Conservation (phyloP, 2,888 invertebrate species). For the Spilarctia lutea region DNA sequence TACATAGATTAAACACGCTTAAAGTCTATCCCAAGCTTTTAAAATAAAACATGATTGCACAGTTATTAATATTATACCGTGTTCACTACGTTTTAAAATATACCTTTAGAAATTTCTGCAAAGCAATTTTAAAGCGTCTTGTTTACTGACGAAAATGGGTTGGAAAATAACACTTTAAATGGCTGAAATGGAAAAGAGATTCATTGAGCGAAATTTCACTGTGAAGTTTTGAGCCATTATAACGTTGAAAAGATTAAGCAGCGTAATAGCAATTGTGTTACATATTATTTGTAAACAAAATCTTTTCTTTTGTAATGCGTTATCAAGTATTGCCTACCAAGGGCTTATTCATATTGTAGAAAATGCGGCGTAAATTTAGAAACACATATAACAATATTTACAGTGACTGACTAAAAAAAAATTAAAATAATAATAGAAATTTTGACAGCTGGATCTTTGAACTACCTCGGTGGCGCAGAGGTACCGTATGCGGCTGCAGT, state of each 20-base stretch:
- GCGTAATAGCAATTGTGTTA: background rate
- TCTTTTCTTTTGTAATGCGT: conserved; percentile 26
- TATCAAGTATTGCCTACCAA: conserved; percentile 37
- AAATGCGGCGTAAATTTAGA: background rate
- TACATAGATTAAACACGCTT: background rate
- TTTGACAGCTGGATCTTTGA: too few species aligned
- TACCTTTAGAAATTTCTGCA: background rate
- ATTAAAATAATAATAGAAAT: too few species aligned
- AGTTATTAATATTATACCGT: background rate
- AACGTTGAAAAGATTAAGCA: background rate
- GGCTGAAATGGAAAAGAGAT: background rate
- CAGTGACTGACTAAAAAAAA: too few species aligned
- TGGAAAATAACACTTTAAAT: background rate
- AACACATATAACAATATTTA: too few species aligned
- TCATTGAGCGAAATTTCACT: background rate
- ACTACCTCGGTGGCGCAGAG: too few species aligned
- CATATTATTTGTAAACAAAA: conserved; percentile 15
- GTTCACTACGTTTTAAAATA: background rate
- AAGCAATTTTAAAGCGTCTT: background rate
- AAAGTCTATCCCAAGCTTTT: background rate
- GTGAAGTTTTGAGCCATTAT: background rate
- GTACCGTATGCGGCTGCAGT: too few species aligned
- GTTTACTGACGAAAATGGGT: background rate
- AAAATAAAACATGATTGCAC: background rate
- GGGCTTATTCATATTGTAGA: conserved; percentile 15